phyloP scores from a whole-genome alignment of 2,888 invertebrate genomes.

The Epinotia nisella region DNA sequence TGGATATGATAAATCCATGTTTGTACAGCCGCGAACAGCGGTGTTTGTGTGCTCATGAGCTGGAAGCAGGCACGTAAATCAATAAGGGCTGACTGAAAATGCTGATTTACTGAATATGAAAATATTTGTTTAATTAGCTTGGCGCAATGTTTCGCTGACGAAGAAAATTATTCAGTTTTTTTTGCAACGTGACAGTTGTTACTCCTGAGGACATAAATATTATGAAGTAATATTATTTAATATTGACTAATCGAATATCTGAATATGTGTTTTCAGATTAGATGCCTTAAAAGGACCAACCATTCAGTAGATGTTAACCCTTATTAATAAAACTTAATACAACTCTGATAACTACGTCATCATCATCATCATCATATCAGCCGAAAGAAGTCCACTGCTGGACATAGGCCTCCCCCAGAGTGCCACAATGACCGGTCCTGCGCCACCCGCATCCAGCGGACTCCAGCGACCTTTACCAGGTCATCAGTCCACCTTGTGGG shows the following conservation, averaged over 20 bases:
- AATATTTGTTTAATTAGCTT: background rate
- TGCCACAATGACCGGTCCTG: no score
- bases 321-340: no score
- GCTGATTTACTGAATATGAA: background rate
- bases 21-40: conserved; percentile 54
- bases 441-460: no score
- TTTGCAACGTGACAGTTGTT: background rate
- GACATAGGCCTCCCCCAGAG: no score
- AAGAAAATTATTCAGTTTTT: background rate
- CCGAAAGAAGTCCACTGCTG: no score
- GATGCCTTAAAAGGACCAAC: no score
- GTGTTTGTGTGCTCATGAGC: conserved; percentile 21
- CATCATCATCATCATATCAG: no score
- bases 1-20: conserved; percentile 74
- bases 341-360: no score
- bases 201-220: background rate
- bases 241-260: background rate
- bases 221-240: background rate
- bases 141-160: background rate
- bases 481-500: no score
- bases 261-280: background rate
- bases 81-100: background rate
- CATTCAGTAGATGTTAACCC: no score
- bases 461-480: no score
- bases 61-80: background rate